phyloP scores from a whole-genome alignment of 2,113 vertebrate genomes.

The Peucedramus taeniatus region DNA sequence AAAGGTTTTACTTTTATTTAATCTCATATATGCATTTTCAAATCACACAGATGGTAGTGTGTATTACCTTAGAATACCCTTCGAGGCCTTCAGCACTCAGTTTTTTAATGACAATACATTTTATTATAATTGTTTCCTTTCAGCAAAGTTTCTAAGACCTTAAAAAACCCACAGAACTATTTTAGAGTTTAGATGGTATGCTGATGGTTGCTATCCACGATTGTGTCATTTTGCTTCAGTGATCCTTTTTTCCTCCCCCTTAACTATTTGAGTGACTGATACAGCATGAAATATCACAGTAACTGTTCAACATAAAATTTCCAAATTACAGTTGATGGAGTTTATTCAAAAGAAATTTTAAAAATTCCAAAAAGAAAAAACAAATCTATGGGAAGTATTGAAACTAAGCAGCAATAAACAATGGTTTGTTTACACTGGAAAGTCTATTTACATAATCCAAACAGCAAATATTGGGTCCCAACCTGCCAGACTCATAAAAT shows the following conservation, averaged over 20 bases:
- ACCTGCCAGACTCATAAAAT: neutral
- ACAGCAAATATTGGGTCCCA: neutral
- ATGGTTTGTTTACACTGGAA: neutral
- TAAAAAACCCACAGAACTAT: neutral
- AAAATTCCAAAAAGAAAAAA: neutral
- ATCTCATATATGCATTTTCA: neutral
- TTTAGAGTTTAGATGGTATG: neutral
- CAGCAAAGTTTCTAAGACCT: neutral
- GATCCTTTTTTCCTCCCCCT: neutral
- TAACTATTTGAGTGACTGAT: neutral
- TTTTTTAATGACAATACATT: neutral
- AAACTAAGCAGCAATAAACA: constrained; percentile 10
- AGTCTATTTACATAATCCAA: neutral
- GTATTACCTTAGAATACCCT: neutral
- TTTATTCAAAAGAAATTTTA: neutral
- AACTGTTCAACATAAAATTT: neutral
- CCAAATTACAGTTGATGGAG: neutral
- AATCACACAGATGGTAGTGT: neutral
- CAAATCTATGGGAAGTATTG: neutral
- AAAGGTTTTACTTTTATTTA: neutral
- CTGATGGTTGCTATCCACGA: neutral
- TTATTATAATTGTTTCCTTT: neutral
- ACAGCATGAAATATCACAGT: neutral
- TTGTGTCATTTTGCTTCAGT: neutral
- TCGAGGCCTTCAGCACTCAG: neutral